phyloP scores from a whole-genome alignment of 2,113 vertebrate species.

The Cyphomyrus discorhynchus region DNA sequence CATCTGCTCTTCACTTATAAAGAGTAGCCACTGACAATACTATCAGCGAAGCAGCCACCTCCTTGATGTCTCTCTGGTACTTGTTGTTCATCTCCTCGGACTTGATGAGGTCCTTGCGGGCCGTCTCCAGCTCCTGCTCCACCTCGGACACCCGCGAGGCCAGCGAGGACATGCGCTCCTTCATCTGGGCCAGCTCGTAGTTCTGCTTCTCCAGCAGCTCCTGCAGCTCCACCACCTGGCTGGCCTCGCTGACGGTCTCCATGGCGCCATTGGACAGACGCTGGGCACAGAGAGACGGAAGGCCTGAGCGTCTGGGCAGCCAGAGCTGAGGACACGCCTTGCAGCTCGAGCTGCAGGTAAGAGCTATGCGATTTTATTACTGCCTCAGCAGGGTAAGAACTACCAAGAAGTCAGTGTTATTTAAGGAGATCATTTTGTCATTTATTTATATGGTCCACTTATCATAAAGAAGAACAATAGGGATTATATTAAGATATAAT shows the following conservation, averaged over 20 bases:
- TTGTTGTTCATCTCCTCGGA: conserved; percentile 96
- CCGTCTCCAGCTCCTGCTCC: conserved; percentile 92
- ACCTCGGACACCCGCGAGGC: conserved; percentile 93
- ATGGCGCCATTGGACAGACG: conserved; percentile 93
- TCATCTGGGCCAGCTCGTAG: conserved; percentile 98
- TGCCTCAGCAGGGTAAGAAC: neutral
- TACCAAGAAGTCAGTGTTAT: neutral
- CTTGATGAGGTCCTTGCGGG: conserved; percentile 95
- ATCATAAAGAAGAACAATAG: neutral
- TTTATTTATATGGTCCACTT: neutral
- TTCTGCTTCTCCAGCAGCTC: conserved; percentile 96
- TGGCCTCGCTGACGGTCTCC: conserved; percentile 83
- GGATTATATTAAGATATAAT: neutral
- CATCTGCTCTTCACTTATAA: neutral
- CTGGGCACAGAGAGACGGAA: conserved; percentile 46
- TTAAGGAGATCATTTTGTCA: neutral
- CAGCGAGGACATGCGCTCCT: conserved; percentile 88
- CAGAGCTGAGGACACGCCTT: neutral
- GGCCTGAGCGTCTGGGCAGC: too few relatives aligned
- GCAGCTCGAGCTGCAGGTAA: too few relatives aligned
- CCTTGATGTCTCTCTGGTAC: conserved; percentile 96
- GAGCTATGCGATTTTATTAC: neutral
- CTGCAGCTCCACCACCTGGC: conserved; percentile 92
- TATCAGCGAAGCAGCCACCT: conserved; percentile 61
- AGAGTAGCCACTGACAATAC: neutral